phyloP scores from a whole-genome alignment of 2,797 vertebrate genomes.

The Pseudomugil tenellus region DNA sequence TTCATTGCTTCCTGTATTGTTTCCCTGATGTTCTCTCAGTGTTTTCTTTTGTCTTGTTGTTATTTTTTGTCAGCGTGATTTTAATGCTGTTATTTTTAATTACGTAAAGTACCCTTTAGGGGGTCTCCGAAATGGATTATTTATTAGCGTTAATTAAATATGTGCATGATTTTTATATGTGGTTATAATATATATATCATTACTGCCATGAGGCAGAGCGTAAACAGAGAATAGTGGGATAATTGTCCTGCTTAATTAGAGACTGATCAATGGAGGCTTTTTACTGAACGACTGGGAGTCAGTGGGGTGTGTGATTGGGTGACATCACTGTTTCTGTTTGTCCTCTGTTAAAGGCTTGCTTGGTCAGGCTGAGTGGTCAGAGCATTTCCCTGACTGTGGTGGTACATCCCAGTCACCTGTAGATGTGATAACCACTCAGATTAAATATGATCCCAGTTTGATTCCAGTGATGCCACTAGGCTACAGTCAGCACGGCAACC shows the following conservation, averaged over 20 bases:
- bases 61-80: too few relatives aligned
- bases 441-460: slow-evolving; percentile 81
- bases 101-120: too few relatives aligned
- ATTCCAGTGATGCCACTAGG: slow-evolving; percentile 78
- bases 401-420: slow-evolving; percentile 89
- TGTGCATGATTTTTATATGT: background rate
- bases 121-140: background rate
- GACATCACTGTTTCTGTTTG: slow-evolving; percentile 46
- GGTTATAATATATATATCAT: background rate
- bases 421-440: slow-evolving; percentile 78
- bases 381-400: slow-evolving; percentile 85
- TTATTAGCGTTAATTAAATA: background rate
- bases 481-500: slow-evolving; percentile 77
- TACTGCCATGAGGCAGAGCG: slow-evolving; percentile 1
- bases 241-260: slow-evolving; percentile 46
- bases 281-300: slow-evolving; percentile 40
- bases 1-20: too few relatives aligned
- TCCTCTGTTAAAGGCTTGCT: slow-evolving; percentile 80
- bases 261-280: slow-evolving; percentile 50
- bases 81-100: too few relatives aligned
- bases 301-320: slow-evolving; percentile 62
- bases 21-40: too few relatives aligned
- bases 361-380: slow-evolving; percentile 88
- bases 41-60: too few relatives aligned
- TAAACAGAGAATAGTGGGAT: slow-evolving; percentile 5